Conservation (phyloP, 2,797 vertebrate genomes). For the Sebastes wilsoni region DNA sequence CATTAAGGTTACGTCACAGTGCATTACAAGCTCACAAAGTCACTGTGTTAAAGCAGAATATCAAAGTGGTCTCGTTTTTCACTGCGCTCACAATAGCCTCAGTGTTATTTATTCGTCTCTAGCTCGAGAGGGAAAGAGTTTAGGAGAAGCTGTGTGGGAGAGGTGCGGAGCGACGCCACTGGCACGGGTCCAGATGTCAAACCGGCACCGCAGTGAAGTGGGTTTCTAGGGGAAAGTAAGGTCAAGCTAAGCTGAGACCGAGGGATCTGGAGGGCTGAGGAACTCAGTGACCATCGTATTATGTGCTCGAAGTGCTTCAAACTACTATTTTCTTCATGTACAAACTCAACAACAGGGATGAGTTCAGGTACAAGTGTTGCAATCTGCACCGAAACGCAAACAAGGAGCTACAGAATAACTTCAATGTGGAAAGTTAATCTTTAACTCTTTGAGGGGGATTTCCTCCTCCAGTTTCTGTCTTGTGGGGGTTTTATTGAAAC, state of each 20-base stretch:
- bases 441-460: constrained; percentile 29
- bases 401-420: neutral
- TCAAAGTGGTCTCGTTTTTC: constrained; percentile 47
- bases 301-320: neutral
- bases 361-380: neutral
- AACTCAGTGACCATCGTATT: constrained; percentile 30
- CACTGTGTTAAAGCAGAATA: constrained; percentile 21
- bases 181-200: constrained; percentile 62
- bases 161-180: constrained; percentile 47
- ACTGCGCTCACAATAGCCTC: constrained; percentile 39
- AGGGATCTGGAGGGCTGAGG: constrained; percentile 14
- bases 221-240: constrained; percentile 68
- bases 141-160: constrained; percentile 52
- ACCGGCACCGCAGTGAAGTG: constrained; percentile 51
- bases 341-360: neutral
- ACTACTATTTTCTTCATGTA: neutral
- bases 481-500: constrained; percentile 20
- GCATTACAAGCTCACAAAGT: constrained; percentile 18
- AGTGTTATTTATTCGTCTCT: constrained; percentile 49
- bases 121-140: constrained; percentile 31
- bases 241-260: constrained; percentile 55
- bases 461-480: constrained; percentile 19
- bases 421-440: constrained; percentile 22
- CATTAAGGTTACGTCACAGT: neutral
- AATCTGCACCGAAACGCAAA: constrained; percentile 14